Percentiles rank a stretch among this genome's conserved stretches.
These are phyloP conservation scores for Salvelinus sp. DNA, from an alignment of 2,113 vertebrate genomes.

Conservation along the genomic window DNA sequence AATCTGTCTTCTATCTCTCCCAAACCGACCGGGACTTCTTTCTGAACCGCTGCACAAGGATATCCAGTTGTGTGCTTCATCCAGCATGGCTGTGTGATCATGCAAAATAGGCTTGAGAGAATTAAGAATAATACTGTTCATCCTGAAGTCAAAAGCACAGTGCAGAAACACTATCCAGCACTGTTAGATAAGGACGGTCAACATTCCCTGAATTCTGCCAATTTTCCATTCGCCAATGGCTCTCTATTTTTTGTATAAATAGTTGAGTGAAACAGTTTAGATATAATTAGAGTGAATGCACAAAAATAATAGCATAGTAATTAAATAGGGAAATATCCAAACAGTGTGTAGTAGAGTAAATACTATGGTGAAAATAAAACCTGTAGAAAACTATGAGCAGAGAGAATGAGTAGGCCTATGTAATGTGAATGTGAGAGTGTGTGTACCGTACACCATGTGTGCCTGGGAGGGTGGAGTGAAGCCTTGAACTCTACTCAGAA, in stretches of 20 bases:
- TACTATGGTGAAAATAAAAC: background rate
- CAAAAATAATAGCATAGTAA: background rate
- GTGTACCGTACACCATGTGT: constrained; percentile 17
- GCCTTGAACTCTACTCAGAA: constrained; percentile 59
- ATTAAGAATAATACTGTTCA: constrained; percentile 33
- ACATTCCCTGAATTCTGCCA: constrained; percentile 11
- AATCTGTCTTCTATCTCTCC: constrained; percentile 40
- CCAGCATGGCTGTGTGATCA: constrained; percentile 16
- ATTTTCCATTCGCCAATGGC: background rate
- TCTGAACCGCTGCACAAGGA: constrained; percentile 42
- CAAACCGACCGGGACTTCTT: constrained; percentile 32
- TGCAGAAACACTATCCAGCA: background rate
- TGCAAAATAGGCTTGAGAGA: constrained; percentile 14
- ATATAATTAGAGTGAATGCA: background rate
- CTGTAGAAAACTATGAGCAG: too few species aligned
- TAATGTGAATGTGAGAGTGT: background rate
- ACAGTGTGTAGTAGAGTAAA: too few species aligned
- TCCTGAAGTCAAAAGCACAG: constrained; percentile 21
- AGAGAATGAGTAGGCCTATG: too few species aligned
- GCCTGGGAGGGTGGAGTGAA: constrained; percentile 17
- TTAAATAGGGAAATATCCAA: background rate
- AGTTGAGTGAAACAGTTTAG: constrained; percentile 13
- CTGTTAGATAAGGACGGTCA: background rate
- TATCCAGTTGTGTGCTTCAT: constrained; percentile 55
- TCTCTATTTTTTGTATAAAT: constrained; percentile 5